These are phyloP conservation scores for Carcharodon carcharias DNA, from an alignment of 2,797 vertebrate species.

Conservation along the genomic window DNA sequence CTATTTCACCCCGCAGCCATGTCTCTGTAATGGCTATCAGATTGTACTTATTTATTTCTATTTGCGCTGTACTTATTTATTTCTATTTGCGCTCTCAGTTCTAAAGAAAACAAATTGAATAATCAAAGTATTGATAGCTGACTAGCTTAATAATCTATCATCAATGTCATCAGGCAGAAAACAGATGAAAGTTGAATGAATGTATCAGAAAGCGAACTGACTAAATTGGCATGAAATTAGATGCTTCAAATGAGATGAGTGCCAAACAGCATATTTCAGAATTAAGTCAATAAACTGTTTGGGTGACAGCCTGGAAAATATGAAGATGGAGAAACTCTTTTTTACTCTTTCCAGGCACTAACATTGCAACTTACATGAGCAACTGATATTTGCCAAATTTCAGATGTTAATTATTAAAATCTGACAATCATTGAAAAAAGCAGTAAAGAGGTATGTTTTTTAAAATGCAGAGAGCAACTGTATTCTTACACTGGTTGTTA, in stretches of 20 bases:
- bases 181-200: background rate
- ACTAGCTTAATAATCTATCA: constrained; percentile 2
- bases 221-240: background rate
- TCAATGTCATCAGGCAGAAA: background rate
- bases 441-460: background rate
- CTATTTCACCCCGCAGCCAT: no score
- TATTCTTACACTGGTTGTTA: background rate
- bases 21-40: no score
- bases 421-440: constrained; percentile 34
- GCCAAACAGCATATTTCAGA: background rate
- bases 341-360: background rate
- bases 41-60: no score
- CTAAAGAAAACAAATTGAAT: constrained; percentile 37
- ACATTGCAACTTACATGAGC: background rate
- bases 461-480: background rate
- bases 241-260: no score
- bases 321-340: background rate
- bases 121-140: background rate
- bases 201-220: background rate
- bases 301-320: background rate
- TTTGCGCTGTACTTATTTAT: no score
- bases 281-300: background rate
- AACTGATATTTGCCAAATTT: background rate
- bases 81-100: background rate
- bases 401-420: background rate